Evolutionary conservation across 2,888 invertebrate genomes (phyloP), one percentile per base, ranked within the genome.

Genomic region (Acanthosepion lycidas): DNA sequence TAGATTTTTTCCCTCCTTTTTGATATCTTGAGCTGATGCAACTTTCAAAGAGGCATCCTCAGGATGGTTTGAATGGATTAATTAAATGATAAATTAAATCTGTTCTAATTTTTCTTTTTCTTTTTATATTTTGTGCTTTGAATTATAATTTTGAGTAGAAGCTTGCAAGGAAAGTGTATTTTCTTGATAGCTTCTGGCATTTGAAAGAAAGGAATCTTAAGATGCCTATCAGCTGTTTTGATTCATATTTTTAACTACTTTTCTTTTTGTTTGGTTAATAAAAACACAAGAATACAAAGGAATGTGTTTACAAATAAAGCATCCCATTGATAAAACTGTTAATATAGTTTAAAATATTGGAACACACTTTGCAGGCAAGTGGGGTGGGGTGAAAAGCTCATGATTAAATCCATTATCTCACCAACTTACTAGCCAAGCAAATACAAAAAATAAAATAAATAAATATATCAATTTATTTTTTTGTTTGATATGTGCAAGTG

Each of bases 151-250:
- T 78, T 78, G 78, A 78, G 78, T 78, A 78, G n/a, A n/a, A 78
- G 28, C 78, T 78, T n/a, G 78, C 78, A 78, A 78, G 78, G 8
- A 78, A n/a, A 78, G 78, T 78, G 78, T 78, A 78, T 78, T 78
- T 78, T 78, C 78, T n/a, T n/a, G 78, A 78, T 78, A n/a, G 78
- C 78, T 78, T n/a, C 78, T n/a, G 78, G 78, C 78, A 78, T 78
- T 78, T 78, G 12, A 78, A 78, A 59, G 59, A 59, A 59, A 26
- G 23, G 59, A 59, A 59, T 59, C 1, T 6, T 23, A 26, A 59
- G 23, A 59, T 59, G 59, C 5, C 59, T 23, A 0, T 6, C 59
- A 59, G 59, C 59, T 23, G 23, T 59, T 59, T 4, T 59, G 59
- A 59, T 59, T 59, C 55, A 51, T 51, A 12, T 6, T 51, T 51